Percentiles rank a stretch among this genome's conserved stretches.
These are phyloP conservation scores for Scolanthus callimorphus DNA, from an alignment of 92 coral and sea anemone genomes.

Conservation along the genomic window DNA sequence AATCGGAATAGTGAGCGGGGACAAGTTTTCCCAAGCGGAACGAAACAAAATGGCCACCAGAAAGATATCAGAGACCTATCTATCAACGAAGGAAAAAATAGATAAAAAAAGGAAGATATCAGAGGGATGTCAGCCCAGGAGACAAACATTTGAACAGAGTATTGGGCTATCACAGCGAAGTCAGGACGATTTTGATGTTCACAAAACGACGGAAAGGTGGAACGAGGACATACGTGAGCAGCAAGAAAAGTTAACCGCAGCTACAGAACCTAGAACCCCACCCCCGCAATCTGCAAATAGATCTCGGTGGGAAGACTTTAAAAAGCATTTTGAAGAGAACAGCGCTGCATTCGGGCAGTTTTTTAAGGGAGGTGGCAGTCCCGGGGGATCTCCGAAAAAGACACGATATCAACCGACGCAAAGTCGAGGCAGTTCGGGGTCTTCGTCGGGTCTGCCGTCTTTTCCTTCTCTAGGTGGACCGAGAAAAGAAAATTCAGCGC, in stretches of 20 bases:
- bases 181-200: too few species aligned
- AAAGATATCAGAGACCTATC: too few species aligned
- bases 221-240: neutral
- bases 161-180: too few species aligned
- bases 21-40: too few species aligned
- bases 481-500: neutral
- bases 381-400: neutral
- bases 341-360: neutral
- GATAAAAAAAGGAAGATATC: too few species aligned
- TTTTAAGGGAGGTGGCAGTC: neutral
- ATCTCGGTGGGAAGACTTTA: neutral
- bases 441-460: neutral
- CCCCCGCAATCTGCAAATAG: neutral
- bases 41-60: too few species aligned
- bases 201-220: neutral
- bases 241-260: neutral
- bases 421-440: too few species aligned
- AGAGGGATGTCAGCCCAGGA: too few species aligned
- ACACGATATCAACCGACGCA: neutral
- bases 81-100: too few species aligned
- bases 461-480: neutral
- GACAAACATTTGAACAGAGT: too few species aligned
- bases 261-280: neutral
- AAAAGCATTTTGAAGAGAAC: neutral
- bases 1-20: too few species aligned